A percentile compares a stretch with the other conserved stretches of the same genome.
phyloP scores from a whole-genome alignment of 2,888 invertebrate species.

The Synanthedon andrenaeformis region DNA sequence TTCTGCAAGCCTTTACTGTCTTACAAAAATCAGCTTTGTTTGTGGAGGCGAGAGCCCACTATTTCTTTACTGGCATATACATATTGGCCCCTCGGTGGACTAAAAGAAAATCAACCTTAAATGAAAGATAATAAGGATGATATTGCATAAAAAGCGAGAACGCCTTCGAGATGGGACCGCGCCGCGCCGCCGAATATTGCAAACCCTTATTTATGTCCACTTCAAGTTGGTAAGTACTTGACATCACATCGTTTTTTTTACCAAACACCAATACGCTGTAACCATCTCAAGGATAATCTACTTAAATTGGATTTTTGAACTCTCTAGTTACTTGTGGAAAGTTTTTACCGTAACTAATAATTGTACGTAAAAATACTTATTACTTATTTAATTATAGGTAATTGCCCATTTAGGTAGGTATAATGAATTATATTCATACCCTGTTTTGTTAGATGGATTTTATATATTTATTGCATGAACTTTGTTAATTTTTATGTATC shows the following conservation, averaged over 20 bases:
- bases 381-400: background rate
- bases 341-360: background rate
- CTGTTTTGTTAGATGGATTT: too few species aligned
- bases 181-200: conserved; percentile 54
- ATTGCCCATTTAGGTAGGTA: too few species aligned
- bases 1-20: conserved; percentile 17
- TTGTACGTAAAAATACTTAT: background rate
- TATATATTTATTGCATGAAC: too few species aligned
- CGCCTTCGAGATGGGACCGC: conserved; percentile 49
- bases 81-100: background rate
- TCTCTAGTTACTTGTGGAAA: background rate
- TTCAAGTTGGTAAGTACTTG: conserved; percentile 56
- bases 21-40: conserved; percentile 36
- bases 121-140: conserved; percentile 10
- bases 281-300: conserved; percentile 22
- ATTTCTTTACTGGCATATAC: conserved; percentile 30
- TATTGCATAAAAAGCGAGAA: conserved; percentile 25
- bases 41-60: conserved; percentile 26
- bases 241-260: conserved; percentile 38
- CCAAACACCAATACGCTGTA: conserved; percentile 23
- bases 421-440: too few species aligned
- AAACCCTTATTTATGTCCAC: conserved; percentile 67
- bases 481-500: too few species aligned
- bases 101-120: conserved; percentile 9
- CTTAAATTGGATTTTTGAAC: conserved; percentile 28